A percentile compares a stretch with the other conserved stretches of the same genome.
phyloP scores from a whole-genome alignment of 2,888 invertebrate species.

The Drosophila antonietae region DNA sequence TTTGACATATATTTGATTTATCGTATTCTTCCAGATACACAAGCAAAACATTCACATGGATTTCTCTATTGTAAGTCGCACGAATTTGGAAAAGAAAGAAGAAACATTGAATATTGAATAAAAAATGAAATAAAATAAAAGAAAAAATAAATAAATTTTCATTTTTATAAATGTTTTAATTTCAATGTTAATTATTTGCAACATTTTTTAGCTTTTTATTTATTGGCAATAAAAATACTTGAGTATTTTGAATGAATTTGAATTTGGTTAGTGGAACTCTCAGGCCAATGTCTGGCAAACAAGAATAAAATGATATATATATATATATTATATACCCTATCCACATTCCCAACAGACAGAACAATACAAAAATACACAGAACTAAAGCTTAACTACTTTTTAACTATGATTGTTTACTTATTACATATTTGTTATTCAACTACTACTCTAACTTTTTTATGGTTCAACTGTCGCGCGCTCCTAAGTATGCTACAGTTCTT shows the following conservation, averaged over 20 bases:
- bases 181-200: neutral
- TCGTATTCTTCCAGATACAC: slow-evolving; percentile 82
- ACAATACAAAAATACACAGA: slow-evolving; percentile 43
- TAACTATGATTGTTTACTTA: slow-evolving; percentile 36
- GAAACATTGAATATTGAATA: slow-evolving; percentile 10
- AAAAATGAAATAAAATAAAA: neutral
- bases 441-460: slow-evolving; percentile 31
- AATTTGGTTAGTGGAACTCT: neutral
- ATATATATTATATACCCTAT: slow-evolving; percentile 1
- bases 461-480: slow-evolving; percentile 49
- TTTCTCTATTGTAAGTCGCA: slow-evolving; percentile 82
- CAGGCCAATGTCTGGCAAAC: slow-evolving; percentile 2
- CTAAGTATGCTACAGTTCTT: slow-evolving; percentile 66
- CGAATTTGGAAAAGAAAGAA: slow-evolving; percentile 70
- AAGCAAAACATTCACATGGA: slow-evolving; percentile 81
- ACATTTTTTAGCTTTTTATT: neutral
- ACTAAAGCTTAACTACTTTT: slow-evolving; percentile 30
- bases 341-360: slow-evolving; percentile 41
- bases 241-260: neutral
- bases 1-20: slow-evolving; percentile 77
- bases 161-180: neutral
- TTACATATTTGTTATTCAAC: slow-evolving; percentile 21
- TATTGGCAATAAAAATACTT: slow-evolving; percentile 2
- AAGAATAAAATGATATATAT: neutral
- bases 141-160: neutral